Evolutionary conservation across 2,113 vertebrate genomes (phyloP).

Genomic region (Elanus axillaris): DNA sequence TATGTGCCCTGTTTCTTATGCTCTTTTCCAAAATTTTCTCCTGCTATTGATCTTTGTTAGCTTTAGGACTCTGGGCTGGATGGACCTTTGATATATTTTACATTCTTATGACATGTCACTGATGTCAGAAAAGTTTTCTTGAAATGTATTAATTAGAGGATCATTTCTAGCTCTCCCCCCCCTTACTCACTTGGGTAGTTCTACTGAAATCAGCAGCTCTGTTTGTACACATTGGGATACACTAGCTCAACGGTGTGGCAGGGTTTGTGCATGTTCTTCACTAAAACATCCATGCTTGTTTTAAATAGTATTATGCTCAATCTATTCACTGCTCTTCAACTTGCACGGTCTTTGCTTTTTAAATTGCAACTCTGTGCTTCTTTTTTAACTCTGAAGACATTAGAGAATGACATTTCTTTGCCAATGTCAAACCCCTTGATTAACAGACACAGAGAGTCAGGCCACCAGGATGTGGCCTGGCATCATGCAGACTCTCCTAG

Average conservation of each 20-base stretch:
- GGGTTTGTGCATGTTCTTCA: neutral
- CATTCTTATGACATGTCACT: neutral
- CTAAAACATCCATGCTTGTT: neutral
- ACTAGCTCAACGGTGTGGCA: neutral
- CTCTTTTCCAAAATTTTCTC: neutral
- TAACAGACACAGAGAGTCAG: neutral
- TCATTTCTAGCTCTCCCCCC: neutral
- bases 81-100: neutral
- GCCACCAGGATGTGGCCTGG: neutral
- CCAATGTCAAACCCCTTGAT: neutral
- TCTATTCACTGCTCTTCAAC: neutral
- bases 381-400: neutral
- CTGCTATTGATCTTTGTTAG: neutral
- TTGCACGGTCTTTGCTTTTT: neutral
- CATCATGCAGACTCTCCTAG: neutral
- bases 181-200: neutral
- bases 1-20: neutral
- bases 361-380: neutral
- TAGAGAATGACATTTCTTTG: neutral
- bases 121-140: neutral
- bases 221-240: neutral
- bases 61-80: neutral
- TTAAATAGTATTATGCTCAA: neutral
- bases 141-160: neutral
- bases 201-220: neutral